These are phyloP conservation scores for Stichopus horrens DNA, from an alignment of 53 echinoderm and acorn worm species.

Conservation along the genomic window DNA sequence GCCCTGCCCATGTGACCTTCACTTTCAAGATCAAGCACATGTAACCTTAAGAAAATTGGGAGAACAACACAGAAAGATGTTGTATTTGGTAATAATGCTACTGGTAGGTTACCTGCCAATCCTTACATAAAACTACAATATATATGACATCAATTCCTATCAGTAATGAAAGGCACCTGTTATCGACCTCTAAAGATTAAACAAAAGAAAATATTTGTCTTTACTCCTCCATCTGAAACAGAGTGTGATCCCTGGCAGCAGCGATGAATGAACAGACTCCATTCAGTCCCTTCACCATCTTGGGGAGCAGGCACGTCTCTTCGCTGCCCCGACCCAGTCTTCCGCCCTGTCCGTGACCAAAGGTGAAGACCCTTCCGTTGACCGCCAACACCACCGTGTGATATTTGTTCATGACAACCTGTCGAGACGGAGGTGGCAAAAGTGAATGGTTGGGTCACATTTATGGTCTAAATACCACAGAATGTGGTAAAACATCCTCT, in stretches of 20 bases:
- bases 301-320: constrained; percentile 78
- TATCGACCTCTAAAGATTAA: neutral
- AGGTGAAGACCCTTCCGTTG: constrained; percentile 68
- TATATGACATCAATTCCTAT: no score
- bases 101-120: no score
- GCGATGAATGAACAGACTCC: constrained; percentile 66
- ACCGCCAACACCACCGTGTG: constrained; percentile 81
- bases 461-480: no score
- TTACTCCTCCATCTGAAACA: constrained; percentile 89
- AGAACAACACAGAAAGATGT: no score
- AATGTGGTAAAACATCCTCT: no score
- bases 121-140: no score
- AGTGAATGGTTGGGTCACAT: no score
- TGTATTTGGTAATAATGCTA: no score
- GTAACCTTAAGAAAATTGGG: no score
- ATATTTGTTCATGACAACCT: constrained; percentile 93
- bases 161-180: no score
- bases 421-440: neutral
- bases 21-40: no score
- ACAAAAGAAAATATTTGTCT: constrained; percentile 3
- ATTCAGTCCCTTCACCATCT: constrained; percentile 61
- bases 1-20: no score
- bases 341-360: constrained; percentile 96
- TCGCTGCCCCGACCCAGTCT: constrained; percentile 82
- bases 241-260: constrained; percentile 85